A percentile compares a stretch with the other conserved stretches of the same genome.
Conservation (phyloP, 2,797 vertebrate genomes). For the Ptychobarbus kaznakovi region DNA sequence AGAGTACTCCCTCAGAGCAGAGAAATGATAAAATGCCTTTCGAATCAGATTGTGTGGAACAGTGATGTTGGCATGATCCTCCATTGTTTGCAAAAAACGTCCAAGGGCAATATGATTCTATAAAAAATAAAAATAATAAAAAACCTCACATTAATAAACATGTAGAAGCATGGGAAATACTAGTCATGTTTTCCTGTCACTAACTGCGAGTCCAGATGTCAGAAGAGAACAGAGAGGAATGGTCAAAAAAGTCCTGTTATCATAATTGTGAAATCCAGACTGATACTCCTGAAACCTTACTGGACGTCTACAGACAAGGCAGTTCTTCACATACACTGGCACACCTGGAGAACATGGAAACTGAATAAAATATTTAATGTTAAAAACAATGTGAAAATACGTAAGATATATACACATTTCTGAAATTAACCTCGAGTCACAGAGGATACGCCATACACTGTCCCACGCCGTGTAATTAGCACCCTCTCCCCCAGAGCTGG, state of each 20-base stretch:
- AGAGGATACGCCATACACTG: background rate
- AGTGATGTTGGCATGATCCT: background rate
- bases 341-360: background rate
- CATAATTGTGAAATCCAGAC: conserved; percentile 42
- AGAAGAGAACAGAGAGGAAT: conserved; percentile 21
- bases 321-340: background rate
- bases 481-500: background rate
- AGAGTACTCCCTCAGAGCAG: conserved; percentile 5
- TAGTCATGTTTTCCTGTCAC: background rate
- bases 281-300: conserved; percentile 35
- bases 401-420: background rate
- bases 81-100: conserved; percentile 7
- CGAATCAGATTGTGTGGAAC: conserved; percentile 5
- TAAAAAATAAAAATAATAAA: conserved; percentile 13
- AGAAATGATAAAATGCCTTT: conserved; percentile 25
- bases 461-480: background rate
- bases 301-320: background rate
- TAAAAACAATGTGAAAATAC: background rate
- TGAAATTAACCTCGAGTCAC: background rate
- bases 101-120: conserved; percentile 36
- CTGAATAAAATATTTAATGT: background rate
- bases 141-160: background rate
- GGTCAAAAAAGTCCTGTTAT: conserved; percentile 23
- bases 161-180: background rate
- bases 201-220: conserved; percentile 11